Base-by-base conservation (phyloP, 2,113 vertebrate genomes). In the Meriones unguiculatus region DNA sequence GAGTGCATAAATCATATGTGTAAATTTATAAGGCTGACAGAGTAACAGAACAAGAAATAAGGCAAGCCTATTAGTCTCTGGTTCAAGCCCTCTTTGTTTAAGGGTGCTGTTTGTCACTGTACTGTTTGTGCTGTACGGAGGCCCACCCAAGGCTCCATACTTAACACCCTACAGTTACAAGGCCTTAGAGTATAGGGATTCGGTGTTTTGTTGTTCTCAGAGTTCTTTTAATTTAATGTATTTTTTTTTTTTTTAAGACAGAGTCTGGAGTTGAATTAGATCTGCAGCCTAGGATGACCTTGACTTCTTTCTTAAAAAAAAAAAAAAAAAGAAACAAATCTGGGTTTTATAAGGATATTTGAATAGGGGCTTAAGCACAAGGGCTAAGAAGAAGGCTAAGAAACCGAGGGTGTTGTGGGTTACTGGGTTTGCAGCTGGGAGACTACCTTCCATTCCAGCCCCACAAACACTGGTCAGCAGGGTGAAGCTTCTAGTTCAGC, bases 1-100 rank as follows among this genome's bases (percentile, higher is more conserved):
- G 65, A 85, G 57, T 38, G 65, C 87, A 81, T 93, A 93, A 96
- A 97, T 96, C 87, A 89, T 30, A n/a, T 46, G 50, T 35, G 73
- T 77, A 76, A 92, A 93, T 57, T 94, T 94, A 77, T 30, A 94
- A 81, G 77, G 67, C 65, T 96, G 50, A 84, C 91, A 81, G 77
- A 75, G 75, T 70, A 93, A 76, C 59, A n/a, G 46, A 91, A 89
- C 35, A 78, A 84, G 52, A n/a, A 91, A 64, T 67, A 87, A 87
- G 69, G 77, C 73, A 86, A 90, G 84, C 64, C 59, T 78, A n/a
- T 12, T 54, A 89, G 93, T 35, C 32, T 15, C n/a, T 41, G 52
- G 20, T 77, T 75, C 78, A 75, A 72, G 41, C 1, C 14, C 13
- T 88, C 59, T 78, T 73, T 67, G 70, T 73, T 28, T 35, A 65